A percentile compares a stretch with the other conserved stretches of the same genome.
Evolutionary conservation across 2,113 vertebrate species (phyloP).

Genomic region (Lates calcarifer): DNA sequence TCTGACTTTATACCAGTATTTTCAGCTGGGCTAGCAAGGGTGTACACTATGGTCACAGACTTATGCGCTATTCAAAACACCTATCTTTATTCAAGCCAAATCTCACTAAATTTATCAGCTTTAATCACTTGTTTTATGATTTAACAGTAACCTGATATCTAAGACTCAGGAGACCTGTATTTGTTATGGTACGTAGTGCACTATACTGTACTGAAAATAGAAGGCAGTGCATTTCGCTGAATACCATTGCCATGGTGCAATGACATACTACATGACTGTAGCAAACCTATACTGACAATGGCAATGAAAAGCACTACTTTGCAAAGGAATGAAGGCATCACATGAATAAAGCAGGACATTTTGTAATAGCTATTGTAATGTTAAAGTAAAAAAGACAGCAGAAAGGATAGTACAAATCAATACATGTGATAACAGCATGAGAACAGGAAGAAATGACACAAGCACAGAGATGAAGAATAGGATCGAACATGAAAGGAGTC

Average conservation of each 20-base stretch:
- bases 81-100: neutral
- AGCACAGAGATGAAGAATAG: constrained; percentile 41
- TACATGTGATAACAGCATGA: constrained; percentile 10
- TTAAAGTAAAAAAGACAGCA: constrained; percentile 26
- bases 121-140: neutral
- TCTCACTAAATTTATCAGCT: neutral
- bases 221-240: neutral
- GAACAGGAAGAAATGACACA: constrained; percentile 20
- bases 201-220: neutral
- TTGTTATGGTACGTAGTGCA: neutral
- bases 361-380: constrained; percentile 11
- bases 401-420: constrained; percentile 15
- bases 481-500: constrained; percentile 49
- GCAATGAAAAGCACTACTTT: neutral
- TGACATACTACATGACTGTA: neutral
- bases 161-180: neutral
- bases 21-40: constrained; percentile 20
- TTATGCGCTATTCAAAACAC: constrained; percentile 25
- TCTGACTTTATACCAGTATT: constrained; percentile 7
- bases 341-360: constrained; percentile 3
- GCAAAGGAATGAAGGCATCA: neutral
- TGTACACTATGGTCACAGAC: neutral
- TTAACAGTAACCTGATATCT: neutral
- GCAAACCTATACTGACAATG: neutral
- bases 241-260: neutral